A percentile compares a stretch with the other conserved stretches of the same genome.
Evolutionary conservation across 2,797 vertebrate genomes (phyloP).

Genomic region (Hippoglossus hippoglossus): DNA sequence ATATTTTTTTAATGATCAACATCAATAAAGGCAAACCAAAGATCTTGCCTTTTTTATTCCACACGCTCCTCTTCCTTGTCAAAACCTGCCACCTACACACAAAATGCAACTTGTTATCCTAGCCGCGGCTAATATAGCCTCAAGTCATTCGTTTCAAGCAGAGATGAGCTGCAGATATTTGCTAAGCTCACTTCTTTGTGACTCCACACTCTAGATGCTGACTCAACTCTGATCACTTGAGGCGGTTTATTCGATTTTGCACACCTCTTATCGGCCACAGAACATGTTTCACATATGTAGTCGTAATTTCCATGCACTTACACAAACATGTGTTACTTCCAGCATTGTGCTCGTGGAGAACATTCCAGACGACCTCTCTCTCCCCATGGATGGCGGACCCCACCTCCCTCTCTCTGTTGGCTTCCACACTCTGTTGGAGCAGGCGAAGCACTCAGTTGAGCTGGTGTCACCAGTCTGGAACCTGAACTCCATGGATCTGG

Average conservation of each 20-base stretch:
- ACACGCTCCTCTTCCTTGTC: neutral
- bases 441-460: constrained; percentile 90
- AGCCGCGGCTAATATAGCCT: neutral
- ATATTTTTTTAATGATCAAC: neutral
- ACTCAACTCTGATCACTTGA: neutral
- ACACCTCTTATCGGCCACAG: no score
- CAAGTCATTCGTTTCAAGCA: neutral
- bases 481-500: constrained; percentile 77
- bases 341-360: constrained; percentile 94
- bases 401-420: constrained; percentile 89
- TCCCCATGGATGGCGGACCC: constrained; percentile 80
- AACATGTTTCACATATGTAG: neutral
- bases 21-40: neutral
- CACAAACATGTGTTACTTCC: constrained; percentile 59
- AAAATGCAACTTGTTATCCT: neutral
- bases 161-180: neutral
- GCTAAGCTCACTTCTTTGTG: neutral
- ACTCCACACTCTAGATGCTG: neutral
- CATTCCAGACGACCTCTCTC: constrained; percentile 90
- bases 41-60: neutral
- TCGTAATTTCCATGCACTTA: neutral
- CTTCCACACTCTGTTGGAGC: constrained; percentile 91
- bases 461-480: constrained; percentile 94
- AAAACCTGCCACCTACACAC: neutral
- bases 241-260: no score